Conservation (phyloP, 2,888 invertebrate species). For the Hedychridium roseum region DNA sequence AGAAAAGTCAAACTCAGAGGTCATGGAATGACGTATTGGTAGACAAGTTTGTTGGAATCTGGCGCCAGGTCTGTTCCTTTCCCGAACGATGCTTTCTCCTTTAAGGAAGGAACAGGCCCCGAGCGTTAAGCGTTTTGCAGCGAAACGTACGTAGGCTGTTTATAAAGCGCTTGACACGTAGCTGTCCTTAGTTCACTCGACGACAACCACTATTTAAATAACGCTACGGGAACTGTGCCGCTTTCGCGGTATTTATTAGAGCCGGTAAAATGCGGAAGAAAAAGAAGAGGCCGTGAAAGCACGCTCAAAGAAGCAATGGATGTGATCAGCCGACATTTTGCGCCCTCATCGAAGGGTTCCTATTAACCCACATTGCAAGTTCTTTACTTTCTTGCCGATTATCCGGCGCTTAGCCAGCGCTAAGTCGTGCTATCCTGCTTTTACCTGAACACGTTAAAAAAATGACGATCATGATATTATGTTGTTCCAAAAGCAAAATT, state of each 20-base stretch:
- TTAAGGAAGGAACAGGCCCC: constrained; percentile 16
- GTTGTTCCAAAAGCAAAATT: too few species aligned
- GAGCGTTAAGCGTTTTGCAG: constrained; percentile 2
- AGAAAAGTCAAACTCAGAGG: too few species aligned
- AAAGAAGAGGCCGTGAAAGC: constrained; percentile 32
- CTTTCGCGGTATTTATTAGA: constrained; percentile 43
- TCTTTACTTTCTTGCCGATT: too few species aligned
- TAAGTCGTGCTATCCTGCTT: too few species aligned
- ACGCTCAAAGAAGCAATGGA: background rate
- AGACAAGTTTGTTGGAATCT: too few species aligned
- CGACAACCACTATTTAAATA: constrained; percentile 37
- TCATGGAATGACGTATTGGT: too few species aligned
- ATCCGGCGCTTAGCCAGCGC: too few species aligned
- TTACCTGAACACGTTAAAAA: too few species aligned
- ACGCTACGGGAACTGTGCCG: constrained; percentile 39
- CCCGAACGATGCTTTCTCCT: constrained; percentile 29
- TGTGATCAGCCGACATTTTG: background rate
- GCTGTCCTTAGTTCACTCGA: constrained; percentile 28
- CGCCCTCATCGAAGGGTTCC: background rate
- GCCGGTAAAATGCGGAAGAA: constrained; percentile 31
- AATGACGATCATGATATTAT: too few species aligned
- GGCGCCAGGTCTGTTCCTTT: constrained; percentile 31
- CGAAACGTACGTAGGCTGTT: too few species aligned
- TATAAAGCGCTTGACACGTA: constrained; percentile 15
- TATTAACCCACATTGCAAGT: background rate